Conservation (phyloP, 1,140 invertebrate species). For the Phortica variegata region DNA sequence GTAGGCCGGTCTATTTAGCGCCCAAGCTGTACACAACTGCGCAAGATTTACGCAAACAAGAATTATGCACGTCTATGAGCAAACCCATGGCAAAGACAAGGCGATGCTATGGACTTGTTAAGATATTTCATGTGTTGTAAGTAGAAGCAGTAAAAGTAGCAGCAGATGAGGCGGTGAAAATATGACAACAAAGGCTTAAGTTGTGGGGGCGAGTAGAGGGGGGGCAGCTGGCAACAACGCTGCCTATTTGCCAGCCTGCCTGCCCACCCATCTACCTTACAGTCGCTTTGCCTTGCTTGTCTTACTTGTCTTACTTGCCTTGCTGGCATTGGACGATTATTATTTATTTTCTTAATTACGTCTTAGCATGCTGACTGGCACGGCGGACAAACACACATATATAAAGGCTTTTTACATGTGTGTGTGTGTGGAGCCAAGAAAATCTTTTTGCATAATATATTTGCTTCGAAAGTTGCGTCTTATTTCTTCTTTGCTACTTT, state of each 20-base stretch:
- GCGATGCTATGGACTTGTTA: too few relatives aligned
- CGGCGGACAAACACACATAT: slow-evolving; percentile 17
- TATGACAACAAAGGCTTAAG: slow-evolving; percentile 45
- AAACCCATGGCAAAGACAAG: too few relatives aligned
- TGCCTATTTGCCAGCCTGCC: too few relatives aligned
- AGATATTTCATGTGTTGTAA: too few relatives aligned
- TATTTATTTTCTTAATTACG: slow-evolving; percentile 57
- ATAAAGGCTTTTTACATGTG: slow-evolving; percentile 8
- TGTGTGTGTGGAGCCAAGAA: background rate
- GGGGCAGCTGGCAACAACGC: too few relatives aligned
- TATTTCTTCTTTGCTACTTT: background rate
- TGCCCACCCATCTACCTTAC: too few relatives aligned
- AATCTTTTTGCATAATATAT: slow-evolving; percentile 23
- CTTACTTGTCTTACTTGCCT: too few relatives aligned
- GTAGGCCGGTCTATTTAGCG: too few relatives aligned
- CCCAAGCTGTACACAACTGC: background rate
- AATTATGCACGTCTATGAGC: background rate
- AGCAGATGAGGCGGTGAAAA: slow-evolving; percentile 11
- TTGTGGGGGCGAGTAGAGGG: too few relatives aligned
- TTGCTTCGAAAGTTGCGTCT: slow-evolving; percentile 44
- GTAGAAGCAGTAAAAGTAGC: too few relatives aligned
- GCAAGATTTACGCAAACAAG: slow-evolving; percentile 21
- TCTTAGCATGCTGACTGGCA: slow-evolving; percentile 37
- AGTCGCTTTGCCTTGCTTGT: too few relatives aligned
- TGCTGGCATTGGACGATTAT: slow-evolving; percentile 45